phyloP scores from a whole-genome alignment of 2,888 invertebrate genomes.

The Nebria salina region DNA sequence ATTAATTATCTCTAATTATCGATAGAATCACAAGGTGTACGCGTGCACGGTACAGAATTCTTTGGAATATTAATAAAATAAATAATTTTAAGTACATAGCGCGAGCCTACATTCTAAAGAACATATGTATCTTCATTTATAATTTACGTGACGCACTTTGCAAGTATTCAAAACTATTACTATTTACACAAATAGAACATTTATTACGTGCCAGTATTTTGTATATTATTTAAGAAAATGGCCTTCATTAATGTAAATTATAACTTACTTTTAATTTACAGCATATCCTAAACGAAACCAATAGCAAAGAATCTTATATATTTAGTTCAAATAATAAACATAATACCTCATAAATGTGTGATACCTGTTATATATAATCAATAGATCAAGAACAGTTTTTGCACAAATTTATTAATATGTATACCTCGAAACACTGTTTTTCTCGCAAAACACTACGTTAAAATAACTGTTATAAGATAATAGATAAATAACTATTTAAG shows the following conservation, averaged over 20 bases:
- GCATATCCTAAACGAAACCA: not conserved
- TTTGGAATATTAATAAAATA: constrained; percentile 15
- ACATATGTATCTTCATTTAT: not conserved
- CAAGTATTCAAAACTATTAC: not conserved
- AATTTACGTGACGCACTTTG: constrained; percentile 12
- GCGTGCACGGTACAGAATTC: constrained; percentile 3
- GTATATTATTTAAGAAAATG: too few species aligned
- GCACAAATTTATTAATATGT: not conserved
- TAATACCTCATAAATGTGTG: not conserved
- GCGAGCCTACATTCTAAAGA: not conserved
- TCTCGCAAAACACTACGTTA: constrained; percentile 4
- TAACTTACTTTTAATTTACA: too few species aligned
- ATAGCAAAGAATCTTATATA: not conserved
- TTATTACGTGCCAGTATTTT: not conserved
- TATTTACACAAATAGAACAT: not conserved
- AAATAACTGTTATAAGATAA: constrained; percentile 14
- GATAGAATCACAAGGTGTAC: constrained; percentile 13
- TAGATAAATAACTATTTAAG: constrained; percentile 19
- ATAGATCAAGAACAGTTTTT: too few species aligned
- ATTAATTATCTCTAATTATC: constrained; percentile 36
- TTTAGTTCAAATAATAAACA: not conserved
- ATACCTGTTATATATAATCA: not conserved
- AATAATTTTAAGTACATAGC: constrained; percentile 1
- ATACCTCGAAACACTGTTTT: not conserved
- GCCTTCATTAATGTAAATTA: too few species aligned